Percentiles rank a stretch among this genome's conserved stretches.
Conservation (phyloP, 2,797 vertebrate genomes). For the Salarias fasciatus region DNA sequence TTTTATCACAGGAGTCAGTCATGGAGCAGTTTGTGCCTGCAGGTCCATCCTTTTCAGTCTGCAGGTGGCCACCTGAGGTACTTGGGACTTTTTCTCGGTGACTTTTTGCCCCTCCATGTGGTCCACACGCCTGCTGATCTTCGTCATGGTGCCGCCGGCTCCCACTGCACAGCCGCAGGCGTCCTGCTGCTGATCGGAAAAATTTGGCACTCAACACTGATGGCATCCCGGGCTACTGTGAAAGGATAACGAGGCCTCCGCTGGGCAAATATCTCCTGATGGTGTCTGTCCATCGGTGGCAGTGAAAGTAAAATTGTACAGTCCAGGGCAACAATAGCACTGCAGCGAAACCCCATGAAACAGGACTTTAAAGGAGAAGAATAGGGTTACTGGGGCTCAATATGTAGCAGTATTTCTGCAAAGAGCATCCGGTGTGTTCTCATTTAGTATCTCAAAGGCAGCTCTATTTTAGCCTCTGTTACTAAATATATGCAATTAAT, state of each 20-base stretch:
- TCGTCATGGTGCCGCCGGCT: conserved; percentile 86
- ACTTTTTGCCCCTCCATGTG: conserved; percentile 90
- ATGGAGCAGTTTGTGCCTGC: conserved; percentile 55
- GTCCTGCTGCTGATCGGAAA: conserved; percentile 85
- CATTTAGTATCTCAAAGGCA: too few relatives aligned
- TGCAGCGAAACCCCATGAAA: too few relatives aligned
- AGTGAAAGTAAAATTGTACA: too few relatives aligned
- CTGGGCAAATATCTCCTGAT: conserved; percentile 75
- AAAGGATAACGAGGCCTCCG: conserved; percentile 89
- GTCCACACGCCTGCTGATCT: conserved; percentile 91
- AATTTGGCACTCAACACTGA: conserved; percentile 78
- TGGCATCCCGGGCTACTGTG: conserved; percentile 80
- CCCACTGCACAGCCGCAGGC: conserved; percentile 81
- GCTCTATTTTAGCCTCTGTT: too few relatives aligned
- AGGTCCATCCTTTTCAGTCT: conserved; percentile 60
- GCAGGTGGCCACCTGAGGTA: conserved; percentile 67
- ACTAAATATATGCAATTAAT: too few relatives aligned
- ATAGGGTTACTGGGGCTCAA: too few relatives aligned
- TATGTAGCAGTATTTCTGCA: too few relatives aligned
- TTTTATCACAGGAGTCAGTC: conserved; percentile 59
- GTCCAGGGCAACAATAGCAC: too few relatives aligned
- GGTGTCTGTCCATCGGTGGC: too few relatives aligned
- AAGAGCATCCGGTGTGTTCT: too few relatives aligned
- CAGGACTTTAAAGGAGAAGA: too few relatives aligned
- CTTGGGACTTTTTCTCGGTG: conserved; percentile 89